Evolutionary conservation across 1,140 invertebrate genomes (phyloP).

Genomic region (Riptortus pedestris): DNA sequence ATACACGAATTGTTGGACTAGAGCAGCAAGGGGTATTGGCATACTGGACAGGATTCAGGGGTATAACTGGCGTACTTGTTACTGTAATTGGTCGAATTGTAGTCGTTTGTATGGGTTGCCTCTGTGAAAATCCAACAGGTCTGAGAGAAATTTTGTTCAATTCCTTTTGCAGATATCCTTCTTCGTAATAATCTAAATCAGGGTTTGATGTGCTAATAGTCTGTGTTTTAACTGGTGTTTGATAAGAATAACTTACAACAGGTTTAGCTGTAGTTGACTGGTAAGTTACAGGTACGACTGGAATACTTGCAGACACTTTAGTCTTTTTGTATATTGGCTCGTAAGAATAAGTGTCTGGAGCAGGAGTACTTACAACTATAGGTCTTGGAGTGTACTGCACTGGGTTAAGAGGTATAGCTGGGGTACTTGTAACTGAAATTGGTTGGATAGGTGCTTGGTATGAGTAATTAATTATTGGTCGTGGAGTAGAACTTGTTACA

Average conservation of each 20-base stretch:
- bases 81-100: conserved; percentile 1
- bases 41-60: conserved; percentile 29
- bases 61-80: conserved; percentile 26
- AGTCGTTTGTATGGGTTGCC: not conserved
- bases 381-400: conserved; percentile 24
- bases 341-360: not conserved
- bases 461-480: not conserved
- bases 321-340: not conserved
- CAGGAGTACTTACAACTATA: not conserved
- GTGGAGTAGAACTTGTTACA: not conserved
- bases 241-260: conserved; percentile 22
- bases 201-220: not conserved
- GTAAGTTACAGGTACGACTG: conserved; percentile 27
- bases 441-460: conserved; percentile 3
- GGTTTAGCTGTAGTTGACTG: conserved; percentile 18
- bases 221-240: not conserved
- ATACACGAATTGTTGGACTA: not conserved
- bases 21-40: not conserved
- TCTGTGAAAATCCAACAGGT: not conserved
- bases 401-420: conserved; percentile 32
- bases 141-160: not conserved
- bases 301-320: conserved; percentile 22
- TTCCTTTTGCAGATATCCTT: not conserved
- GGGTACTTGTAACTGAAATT: conserved; percentile 23
- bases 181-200: not conserved